Percentiles rank a stretch among this genome's conserved stretches.
These are phyloP conservation scores for Sycobia sp. DNA, from an alignment of 1,140 invertebrate genomes.

Conservation along the genomic window DNA sequence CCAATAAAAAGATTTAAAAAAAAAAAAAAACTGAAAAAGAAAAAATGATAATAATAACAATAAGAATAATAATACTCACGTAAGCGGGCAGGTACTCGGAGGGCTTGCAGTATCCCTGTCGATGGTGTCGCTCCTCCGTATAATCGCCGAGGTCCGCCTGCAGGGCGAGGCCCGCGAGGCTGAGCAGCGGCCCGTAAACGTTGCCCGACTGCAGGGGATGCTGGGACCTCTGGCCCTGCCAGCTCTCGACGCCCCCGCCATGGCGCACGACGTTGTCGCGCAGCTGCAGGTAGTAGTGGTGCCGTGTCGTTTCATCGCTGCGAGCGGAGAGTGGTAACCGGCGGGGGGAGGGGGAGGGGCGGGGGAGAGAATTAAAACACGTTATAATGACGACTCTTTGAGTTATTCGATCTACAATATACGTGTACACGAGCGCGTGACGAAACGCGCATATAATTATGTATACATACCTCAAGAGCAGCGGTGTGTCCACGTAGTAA, in stretches of 20 bases:
- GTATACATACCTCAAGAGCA: constrained; percentile 72
- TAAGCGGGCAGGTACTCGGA: constrained; percentile 73
- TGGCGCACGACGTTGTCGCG: constrained; percentile 82
- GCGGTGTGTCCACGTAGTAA: constrained; percentile 90
- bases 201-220: constrained; percentile 69
- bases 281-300: constrained; percentile 93
- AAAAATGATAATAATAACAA: too few species aligned
- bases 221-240: constrained; percentile 57
- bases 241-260: constrained; percentile 65
- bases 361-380: too few species aligned
- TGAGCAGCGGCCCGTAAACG: constrained; percentile 65
- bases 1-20: too few species aligned
- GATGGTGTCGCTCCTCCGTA: constrained; percentile 62
- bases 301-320: constrained; percentile 86
- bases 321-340: constrained; percentile 28
- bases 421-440: too few species aligned
- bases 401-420: too few species aligned
- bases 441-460: neutral
- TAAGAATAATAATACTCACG: constrained; percentile 61
- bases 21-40: too few species aligned
- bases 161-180: constrained; percentile 83
- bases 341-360: too few species aligned
- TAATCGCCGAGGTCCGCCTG: constrained; percentile 90
- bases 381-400: too few species aligned
- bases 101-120: constrained; percentile 79